Evolutionary conservation across 2,797 vertebrate genomes (phyloP).

Genomic region (Dendrocincla tyrannina): DNA sequence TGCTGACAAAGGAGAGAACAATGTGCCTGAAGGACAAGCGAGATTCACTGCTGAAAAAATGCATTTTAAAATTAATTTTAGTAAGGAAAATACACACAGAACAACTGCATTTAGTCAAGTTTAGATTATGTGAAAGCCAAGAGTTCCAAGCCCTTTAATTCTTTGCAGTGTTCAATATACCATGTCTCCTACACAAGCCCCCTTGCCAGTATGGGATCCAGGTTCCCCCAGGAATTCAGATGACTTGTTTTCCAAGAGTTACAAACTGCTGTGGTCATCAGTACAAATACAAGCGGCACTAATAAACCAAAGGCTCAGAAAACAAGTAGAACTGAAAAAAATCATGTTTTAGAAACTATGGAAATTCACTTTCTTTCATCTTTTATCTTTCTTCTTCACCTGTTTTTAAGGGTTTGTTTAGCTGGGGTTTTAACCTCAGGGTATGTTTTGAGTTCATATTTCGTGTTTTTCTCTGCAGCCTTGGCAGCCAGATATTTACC

Average conservation of each 20-base stretch:
- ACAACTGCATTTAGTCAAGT: not conserved
- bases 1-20: not conserved
- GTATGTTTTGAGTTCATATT: not conserved
- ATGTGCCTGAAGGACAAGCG: not conserved
- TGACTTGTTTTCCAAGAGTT: not conserved
- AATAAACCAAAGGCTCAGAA: not conserved
- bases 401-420: not conserved
- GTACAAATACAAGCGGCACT: not conserved
- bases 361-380: not conserved
- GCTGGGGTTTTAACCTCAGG: not conserved
- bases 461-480: not conserved
- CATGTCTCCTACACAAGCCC: not conserved
- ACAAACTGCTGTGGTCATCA: not conserved
- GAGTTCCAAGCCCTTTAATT: not conserved
- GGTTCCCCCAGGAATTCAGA: not conserved
- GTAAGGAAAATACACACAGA: not conserved
- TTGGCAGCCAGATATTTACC: not conserved
- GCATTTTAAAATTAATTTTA: not conserved
- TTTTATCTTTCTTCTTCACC: constrained; percentile 1
- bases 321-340: not conserved
- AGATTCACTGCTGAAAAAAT: not conserved
- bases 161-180: not conserved
- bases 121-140: not conserved
- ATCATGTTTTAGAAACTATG: not conserved
- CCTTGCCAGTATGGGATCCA: not conserved